These are phyloP conservation scores for Acrocephalus scirpaceus DNA, from an alignment of 2,797 vertebrate genomes.

Conservation along the genomic window DNA sequence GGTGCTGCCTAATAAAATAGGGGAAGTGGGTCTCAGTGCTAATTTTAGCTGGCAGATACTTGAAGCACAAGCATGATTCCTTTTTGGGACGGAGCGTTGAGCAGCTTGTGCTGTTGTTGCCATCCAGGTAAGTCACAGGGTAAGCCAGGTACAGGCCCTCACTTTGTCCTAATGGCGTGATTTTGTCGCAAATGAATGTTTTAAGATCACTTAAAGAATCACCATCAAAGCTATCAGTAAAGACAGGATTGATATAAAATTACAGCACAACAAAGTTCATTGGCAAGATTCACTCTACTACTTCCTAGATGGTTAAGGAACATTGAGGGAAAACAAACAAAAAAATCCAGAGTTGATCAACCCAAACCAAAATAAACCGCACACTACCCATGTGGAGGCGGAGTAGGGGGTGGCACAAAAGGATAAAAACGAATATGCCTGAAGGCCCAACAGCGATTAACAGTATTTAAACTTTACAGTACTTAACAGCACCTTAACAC, in stretches of 20 bases:
- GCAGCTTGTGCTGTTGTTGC: neutral
- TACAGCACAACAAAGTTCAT: neutral
- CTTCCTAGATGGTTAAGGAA: neutral
- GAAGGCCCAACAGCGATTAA: neutral
- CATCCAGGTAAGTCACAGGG: neutral
- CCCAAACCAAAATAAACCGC: neutral
- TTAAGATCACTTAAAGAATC: neutral
- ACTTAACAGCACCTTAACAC: neutral
- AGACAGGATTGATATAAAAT: neutral
- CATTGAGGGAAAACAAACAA: neutral
- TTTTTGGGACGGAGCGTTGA: neutral
- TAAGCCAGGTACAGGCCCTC: neutral
- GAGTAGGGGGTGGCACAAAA: neutral
- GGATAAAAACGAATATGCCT: neutral
- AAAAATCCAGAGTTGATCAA: neutral
- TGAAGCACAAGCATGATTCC: neutral
- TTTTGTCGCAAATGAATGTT: rapidly evolving
- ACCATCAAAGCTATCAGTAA: neutral
- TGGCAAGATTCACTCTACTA: neutral
- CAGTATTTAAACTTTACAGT: neutral
- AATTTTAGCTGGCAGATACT: neutral
- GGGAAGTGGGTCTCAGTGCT: neutral
- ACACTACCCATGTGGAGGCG: neutral
- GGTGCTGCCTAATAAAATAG: neutral
- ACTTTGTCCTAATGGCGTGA: neutral